Percentiles rank a stretch among this genome's conserved stretches.
Conservation (phyloP, 2,797 vertebrate species). For the Amblyraja radiata region DNA sequence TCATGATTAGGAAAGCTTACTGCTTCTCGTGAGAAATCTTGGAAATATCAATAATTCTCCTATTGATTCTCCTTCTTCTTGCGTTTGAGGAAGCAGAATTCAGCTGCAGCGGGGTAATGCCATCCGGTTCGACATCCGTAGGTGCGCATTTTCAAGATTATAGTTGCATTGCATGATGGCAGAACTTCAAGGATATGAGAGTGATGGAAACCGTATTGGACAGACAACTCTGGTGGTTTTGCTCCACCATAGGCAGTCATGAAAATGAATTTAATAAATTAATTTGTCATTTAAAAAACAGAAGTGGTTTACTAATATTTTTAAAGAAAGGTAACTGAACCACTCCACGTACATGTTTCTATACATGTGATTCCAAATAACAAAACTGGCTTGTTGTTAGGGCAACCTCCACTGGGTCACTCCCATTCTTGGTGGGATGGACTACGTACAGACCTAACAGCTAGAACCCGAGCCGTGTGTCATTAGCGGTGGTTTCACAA, state of each 20-base stretch:
- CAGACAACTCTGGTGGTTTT: neutral
- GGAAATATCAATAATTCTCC: neutral
- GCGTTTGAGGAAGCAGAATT: too few relatives aligned
- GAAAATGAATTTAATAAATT: neutral
- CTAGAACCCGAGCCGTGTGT: neutral
- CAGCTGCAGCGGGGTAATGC: too few relatives aligned
- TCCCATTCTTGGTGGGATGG: neutral
- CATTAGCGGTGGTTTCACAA: neutral
- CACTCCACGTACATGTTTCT: neutral
- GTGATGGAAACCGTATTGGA: neutral
- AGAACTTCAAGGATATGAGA: neutral
- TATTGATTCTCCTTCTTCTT: neutral
- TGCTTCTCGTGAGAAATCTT: neutral
- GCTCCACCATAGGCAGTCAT: neutral
- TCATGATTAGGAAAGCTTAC: neutral
- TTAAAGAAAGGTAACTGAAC: neutral
- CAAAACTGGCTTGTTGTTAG: neutral
- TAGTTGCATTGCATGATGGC: neutral
- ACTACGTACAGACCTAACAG: neutral
- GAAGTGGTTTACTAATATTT: neutral
- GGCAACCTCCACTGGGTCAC: neutral
- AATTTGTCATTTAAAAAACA: neutral
- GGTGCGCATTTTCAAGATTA: neutral
- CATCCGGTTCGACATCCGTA: too few relatives aligned
- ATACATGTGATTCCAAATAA: neutral